Evolutionary conservation across 1,140 invertebrate species (phyloP).

Genomic region (Harpegnathos saltator): DNA sequence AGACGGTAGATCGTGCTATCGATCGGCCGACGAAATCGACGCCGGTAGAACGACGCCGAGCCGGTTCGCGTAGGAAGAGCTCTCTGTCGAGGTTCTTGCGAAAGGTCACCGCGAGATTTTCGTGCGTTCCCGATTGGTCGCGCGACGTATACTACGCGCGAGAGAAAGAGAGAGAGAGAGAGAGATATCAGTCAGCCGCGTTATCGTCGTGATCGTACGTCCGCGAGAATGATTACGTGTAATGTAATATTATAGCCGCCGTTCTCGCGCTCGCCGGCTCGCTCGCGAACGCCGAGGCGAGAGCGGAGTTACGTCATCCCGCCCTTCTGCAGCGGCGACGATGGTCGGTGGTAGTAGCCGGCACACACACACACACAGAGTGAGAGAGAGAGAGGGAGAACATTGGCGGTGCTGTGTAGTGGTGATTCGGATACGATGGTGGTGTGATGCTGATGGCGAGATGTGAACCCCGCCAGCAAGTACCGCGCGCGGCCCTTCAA

Average conservation of each 20-base stretch:
- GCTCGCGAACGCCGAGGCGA: conserved; percentile 31
- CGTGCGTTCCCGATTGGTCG: conserved; percentile 25
- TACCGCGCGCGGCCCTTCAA: conserved; percentile 44
- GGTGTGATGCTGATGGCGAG: too few relatives aligned
- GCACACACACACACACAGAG: too few relatives aligned
- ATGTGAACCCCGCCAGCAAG: not conserved
- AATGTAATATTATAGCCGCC: not conserved
- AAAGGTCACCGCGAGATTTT: conserved; percentile 8
- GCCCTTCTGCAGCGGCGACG: not conserved
- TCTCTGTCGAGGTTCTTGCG: too few relatives aligned
- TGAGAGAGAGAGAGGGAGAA: too few relatives aligned
- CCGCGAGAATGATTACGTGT: conserved; percentile 41
- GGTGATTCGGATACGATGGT: too few relatives aligned
- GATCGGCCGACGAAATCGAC: conserved; percentile 2
- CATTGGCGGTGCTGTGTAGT: too few relatives aligned
- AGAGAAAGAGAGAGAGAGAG: too few relatives aligned
- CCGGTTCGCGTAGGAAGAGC: not conserved
- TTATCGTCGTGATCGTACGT: conserved; percentile 20
- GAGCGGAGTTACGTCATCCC: conserved; percentile 15
- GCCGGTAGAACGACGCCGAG: not conserved
- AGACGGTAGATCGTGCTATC: conserved; percentile 45
- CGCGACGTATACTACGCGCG: not conserved
- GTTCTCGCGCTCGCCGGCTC: not conserved
- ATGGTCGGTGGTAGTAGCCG: too few relatives aligned
- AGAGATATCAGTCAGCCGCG: conserved; percentile 20